Percentiles rank a stretch among this genome's conserved stretches.
phyloP scores from a whole-genome alignment of 2,888 invertebrate species.

The Drosophila setosimentum region DNA sequence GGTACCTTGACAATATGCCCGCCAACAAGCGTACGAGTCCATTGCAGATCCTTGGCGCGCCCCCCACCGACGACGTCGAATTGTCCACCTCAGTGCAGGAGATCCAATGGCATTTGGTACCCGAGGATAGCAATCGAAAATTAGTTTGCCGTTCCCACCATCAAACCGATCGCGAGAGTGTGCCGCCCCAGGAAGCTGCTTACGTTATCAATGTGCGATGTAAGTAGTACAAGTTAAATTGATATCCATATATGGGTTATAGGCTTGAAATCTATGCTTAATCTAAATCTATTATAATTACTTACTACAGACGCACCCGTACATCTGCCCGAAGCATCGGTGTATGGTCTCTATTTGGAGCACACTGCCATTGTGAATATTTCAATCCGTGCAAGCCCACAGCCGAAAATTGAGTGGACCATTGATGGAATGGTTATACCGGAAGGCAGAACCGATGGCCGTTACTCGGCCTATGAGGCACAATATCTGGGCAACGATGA shows the following conservation, averaged over 20 bases:
- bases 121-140: conserved; percentile 88
- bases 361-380: conserved; percentile 90
- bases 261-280: not conserved
- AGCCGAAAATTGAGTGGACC: conserved; percentile 89
- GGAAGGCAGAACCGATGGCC: conserved; percentile 85
- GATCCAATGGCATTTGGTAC: conserved; percentile 87
- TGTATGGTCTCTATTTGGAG: conserved; percentile 91
- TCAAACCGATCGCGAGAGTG: conserved; percentile 83
- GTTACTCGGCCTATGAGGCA: conserved; percentile 83
- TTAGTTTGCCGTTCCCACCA: conserved; percentile 90
- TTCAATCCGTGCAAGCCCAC: conserved; percentile 90
- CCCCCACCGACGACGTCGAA: conserved; percentile 86
- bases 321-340: conserved; percentile 87
- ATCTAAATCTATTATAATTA: not conserved
- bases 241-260: not conserved
- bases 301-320: conserved; percentile 88
- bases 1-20: conserved; percentile 89
- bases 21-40: conserved; percentile 87
- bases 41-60: conserved; percentile 84
- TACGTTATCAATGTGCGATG: conserved; percentile 87
- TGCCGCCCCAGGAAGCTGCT: conserved; percentile 80
- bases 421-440: conserved; percentile 86
- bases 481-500: conserved; percentile 86
- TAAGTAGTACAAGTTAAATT: conserved; percentile 83
- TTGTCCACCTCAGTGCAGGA: conserved; percentile 89